Conservation (phyloP, 2,113 vertebrate species). For the Odocoileus virginianus region DNA sequence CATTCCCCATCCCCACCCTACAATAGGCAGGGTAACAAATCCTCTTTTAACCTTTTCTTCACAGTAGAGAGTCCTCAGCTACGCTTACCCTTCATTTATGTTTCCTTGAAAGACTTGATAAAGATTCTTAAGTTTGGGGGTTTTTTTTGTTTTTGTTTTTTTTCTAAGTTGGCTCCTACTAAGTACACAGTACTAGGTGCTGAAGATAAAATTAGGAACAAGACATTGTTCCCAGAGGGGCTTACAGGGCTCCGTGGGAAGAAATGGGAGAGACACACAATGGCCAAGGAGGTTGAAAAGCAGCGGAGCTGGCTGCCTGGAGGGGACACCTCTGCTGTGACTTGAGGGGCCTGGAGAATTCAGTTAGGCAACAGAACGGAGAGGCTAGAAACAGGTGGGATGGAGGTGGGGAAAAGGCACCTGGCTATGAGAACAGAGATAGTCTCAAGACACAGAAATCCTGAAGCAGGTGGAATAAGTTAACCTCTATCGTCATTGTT, state of each 20-base stretch:
- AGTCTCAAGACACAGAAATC: background rate
- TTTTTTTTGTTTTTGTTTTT: background rate
- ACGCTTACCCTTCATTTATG: background rate
- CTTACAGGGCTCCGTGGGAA: background rate
- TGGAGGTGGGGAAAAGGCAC: background rate
- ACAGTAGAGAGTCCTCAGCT: background rate
- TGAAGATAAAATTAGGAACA: slow-evolving; percentile 26
- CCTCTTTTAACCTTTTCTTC: background rate
- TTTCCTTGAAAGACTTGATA: background rate
- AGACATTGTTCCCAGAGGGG: background rate
- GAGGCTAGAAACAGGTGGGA: background rate
- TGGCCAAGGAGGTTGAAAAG: background rate
- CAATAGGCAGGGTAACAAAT: background rate
- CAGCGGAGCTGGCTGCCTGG: background rate
- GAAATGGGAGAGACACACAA: background rate
- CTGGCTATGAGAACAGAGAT: slow-evolving; percentile 15
- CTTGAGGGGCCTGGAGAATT: background rate
- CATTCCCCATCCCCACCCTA: background rate
- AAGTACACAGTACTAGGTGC: background rate
- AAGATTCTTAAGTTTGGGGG: background rate
- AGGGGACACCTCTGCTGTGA: background rate
- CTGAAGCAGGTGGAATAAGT: background rate
- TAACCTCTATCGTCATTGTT: background rate
- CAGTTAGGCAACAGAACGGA: background rate
- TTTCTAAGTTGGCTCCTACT: background rate